These are phyloP conservation scores for Amorpha juglandis DNA, from an alignment of 2,888 invertebrate genomes.

Conservation along the genomic window DNA sequence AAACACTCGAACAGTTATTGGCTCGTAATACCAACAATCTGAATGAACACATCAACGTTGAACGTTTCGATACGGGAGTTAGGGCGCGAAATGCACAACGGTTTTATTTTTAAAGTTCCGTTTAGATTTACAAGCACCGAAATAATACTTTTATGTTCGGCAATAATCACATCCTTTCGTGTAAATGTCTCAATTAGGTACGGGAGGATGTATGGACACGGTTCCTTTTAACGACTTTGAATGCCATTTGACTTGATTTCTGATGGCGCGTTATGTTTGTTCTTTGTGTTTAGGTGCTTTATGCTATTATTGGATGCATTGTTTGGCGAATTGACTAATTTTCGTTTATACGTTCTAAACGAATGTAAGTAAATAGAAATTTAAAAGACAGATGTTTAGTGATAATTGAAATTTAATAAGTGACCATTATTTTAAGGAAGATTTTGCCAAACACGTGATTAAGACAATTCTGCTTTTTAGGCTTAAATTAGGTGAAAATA, in stretches of 20 bases:
- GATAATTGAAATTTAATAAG: too few relatives aligned
- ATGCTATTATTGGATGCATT: neutral
- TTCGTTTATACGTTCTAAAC: too few relatives aligned
- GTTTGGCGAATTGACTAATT: neutral
- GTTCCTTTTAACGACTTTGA: constrained; percentile 66
- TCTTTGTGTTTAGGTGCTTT: neutral
- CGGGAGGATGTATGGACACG: constrained; percentile 78
- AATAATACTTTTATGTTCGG: constrained; percentile 78
- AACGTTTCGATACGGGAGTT: constrained; percentile 18
- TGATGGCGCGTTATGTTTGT: constrained; percentile 6
- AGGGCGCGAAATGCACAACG: constrained; percentile 26
- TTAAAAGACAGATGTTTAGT: too few relatives aligned
- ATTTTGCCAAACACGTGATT: too few relatives aligned
- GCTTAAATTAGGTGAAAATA: too few relatives aligned
- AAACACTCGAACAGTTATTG: neutral
- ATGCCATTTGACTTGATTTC: constrained; percentile 41
- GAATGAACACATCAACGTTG: constrained; percentile 21
- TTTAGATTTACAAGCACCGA: constrained; percentile 53
- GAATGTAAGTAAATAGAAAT: too few relatives aligned
- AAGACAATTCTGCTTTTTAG: too few relatives aligned
- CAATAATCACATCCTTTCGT: constrained; percentile 81
- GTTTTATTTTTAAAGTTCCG: constrained; percentile 63
- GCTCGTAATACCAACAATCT: constrained; percentile 1
- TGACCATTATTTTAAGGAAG: too few relatives aligned
- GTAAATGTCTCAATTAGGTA: constrained; percentile 82